Base-by-base conservation (phyloP, 2,797 vertebrate species). In the Picus viridis region DNA sequence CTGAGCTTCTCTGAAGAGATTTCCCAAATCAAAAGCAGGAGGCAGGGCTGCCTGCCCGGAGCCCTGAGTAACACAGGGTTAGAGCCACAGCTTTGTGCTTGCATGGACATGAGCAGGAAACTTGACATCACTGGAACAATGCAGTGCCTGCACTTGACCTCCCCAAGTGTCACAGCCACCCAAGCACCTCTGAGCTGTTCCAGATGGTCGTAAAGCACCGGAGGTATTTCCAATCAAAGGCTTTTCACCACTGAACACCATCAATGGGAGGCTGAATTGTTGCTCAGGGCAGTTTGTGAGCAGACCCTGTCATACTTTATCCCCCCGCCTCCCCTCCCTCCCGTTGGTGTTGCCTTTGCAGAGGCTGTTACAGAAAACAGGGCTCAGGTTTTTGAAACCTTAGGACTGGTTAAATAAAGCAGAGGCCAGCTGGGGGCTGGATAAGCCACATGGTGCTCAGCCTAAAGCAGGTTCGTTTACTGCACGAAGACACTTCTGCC, bases 131-230 rank as follows among this genome's bases (percentile, higher is more conserved):
- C 36, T 43, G 76, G 36, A 80, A 75, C 94, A 94, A 92, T 36
- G 90, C 57, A 93, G 92, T 13, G 24, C 89, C 94, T 69, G 83
- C 92, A 59, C 63, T 56, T 93, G 92, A 91, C 92, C 94, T 95
- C 95, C 93, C 86, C 49, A 2, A 73, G 92, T 93, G 90, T 95
- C 93, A 92, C 93, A 88, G 91, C 95, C 92, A 97, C 87, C 94
- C 94, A 83, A 93, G 96, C 77, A 91, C 82, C 93, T 95, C 14
- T 95, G 91, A 97, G 83, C 91, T 90, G 43, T 86, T 96, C 94
- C 97, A 97, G 97, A 95, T 97, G 97, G 90, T 78, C 56, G 63
- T 3, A 34, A 69, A 93, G 92, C 89, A 63, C 83, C 79, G 34
- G 64, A 49, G 51, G 75, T 6, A 12, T 72, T 93, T 76, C 72